Evolutionary conservation across 2,888 invertebrate genomes (phyloP).

Genomic region (Chaetoderma sp.): DNA sequence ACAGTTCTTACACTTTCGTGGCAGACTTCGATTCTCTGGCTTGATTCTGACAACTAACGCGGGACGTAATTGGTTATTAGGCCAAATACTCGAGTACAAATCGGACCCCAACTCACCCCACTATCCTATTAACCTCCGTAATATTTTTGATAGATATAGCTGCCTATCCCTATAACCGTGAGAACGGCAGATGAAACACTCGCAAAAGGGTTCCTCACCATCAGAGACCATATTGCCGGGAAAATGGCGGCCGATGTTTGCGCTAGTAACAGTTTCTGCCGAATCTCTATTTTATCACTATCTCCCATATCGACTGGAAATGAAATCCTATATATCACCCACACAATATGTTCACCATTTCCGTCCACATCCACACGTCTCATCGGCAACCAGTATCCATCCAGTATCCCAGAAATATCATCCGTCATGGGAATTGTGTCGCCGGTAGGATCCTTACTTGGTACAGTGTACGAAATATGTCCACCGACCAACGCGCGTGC

Average conservation of each 20-base stretch:
- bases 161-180: too few species aligned
- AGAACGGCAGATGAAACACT: too few species aligned
- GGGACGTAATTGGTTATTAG: too few species aligned
- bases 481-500: background rate
- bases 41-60: too few species aligned
- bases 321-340: background rate
- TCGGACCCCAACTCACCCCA: too few species aligned
- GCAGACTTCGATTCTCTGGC: too few species aligned
- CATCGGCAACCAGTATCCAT: conserved; percentile 1
- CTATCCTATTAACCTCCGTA: too few species aligned
- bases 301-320: background rate
- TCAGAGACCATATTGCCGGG: background rate
- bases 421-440: background rate
- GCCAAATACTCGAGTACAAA: too few species aligned
- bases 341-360: background rate
- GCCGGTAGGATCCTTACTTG: background rate
- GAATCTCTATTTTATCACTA: background rate
- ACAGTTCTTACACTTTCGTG: too few species aligned
- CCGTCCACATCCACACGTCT: background rate
- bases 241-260: conserved; percentile 1
- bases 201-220: too few species aligned
- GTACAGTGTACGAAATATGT: background rate
- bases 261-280: background rate
- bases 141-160: too few species aligned
- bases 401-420: background rate